Evolutionary conservation across 2,888 invertebrate species (phyloP), one percentile per base, ranked within the genome.

Genomic region (Acholoe squamosa): DNA sequence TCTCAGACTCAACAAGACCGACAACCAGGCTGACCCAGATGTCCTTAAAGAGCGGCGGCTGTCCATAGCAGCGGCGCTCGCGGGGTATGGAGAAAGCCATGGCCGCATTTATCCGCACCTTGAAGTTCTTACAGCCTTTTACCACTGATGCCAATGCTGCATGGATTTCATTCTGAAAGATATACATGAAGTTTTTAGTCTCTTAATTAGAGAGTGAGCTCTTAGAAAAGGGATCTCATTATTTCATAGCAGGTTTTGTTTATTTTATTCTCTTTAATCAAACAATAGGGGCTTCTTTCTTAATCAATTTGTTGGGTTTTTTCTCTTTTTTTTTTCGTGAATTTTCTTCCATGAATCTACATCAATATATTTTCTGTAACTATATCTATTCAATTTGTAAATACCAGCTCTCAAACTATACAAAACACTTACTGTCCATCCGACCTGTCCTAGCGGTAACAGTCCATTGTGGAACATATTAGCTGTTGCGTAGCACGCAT

Each of bases 81-180:
- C 97, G 91, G 97, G 97, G 19, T 97, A 97, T 91, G 0, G 95
- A 93, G 54, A 98, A 95, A 0, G 98, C 98, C 91, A 97, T 96
- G 0, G 98, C 97, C 0, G 98, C 98, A 96, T 98, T 98, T 91
- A 98, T 98, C 52, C 98, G 97, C 10, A 98, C 98, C 96, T 98
- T 98, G 93, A 98, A 97, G 95, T 98, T 98, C 91, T 97, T 97
- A 95, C 97, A 98, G 91, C 97, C 97, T 88, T 97, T 97, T 0
- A 98, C 97, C 28, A 98, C 95, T 3, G 95, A 96, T 92, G 97
- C 97, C 7, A 98, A 93, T 19, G 97, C 97, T 22, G 97, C 96
- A 93, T 98, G 97, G 0, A 98, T 97, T 92, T 97, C 96, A 52
- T 96, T 96, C 97, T 98, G 95, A 10, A 43, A 7, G 43, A 43